A percentile compares a stretch with the other conserved stretches of the same genome.
These are phyloP conservation scores for Lasioglossum leucozonium DNA, from an alignment of 2,888 invertebrate genomes.

Conservation along the genomic window DNA sequence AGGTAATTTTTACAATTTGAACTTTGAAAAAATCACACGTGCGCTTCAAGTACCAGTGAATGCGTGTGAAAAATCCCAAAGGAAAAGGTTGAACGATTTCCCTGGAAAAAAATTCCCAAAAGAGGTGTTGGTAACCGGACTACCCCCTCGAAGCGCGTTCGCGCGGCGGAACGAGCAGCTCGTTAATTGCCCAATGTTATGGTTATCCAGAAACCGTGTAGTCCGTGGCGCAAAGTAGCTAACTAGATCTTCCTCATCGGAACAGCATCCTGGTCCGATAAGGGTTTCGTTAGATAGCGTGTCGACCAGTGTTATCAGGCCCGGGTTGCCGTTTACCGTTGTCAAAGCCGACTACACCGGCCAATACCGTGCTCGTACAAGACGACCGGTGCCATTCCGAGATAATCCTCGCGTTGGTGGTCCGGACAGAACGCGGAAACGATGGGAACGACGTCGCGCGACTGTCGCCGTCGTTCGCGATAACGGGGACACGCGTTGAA, in stretches of 20 bases:
- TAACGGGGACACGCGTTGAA: constrained; percentile 16
- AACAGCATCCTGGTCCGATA: constrained; percentile 27
- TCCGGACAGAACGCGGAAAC: constrained; percentile 71
- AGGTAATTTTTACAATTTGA: too few species aligned
- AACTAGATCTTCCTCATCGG: constrained; percentile 37
- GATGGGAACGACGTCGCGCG: constrained; percentile 24
- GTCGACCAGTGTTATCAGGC: constrained; percentile 52
- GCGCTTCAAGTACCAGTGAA: too few species aligned
- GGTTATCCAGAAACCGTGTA: constrained; percentile 24
- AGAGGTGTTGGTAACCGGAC: too few species aligned
- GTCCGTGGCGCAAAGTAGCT: constrained; percentile 7
- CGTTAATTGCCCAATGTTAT: constrained; percentile 33
- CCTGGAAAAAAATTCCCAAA: too few species aligned
- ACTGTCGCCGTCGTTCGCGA: constrained; percentile 24
- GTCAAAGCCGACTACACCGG: constrained; percentile 63
- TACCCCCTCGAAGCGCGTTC: not conserved
- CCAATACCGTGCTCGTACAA: constrained; percentile 53
- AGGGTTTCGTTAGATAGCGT: constrained; percentile 43
- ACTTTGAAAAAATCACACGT: too few species aligned
- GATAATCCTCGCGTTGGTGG: constrained; percentile 71
- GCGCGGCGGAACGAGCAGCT: not conserved
- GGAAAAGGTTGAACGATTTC: too few species aligned
- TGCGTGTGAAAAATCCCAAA: too few species aligned
- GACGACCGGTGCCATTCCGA: constrained; percentile 66
- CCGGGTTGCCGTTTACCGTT: constrained; percentile 64